phyloP scores from a whole-genome alignment of 2,888 invertebrate genomes.

The Celastrina argiolus region DNA sequence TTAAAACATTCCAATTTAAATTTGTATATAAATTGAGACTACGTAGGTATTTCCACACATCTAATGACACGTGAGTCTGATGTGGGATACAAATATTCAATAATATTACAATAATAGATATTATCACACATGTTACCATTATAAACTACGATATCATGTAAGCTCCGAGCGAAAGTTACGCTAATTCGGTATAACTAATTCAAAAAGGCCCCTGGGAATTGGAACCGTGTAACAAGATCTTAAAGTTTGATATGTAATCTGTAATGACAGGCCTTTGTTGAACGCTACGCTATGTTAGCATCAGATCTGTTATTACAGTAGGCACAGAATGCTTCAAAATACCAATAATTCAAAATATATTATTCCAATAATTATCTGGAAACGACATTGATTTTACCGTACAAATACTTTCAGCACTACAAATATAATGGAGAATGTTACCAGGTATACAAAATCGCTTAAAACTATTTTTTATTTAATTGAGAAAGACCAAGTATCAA shows the following conservation, averaged over 20 bases:
- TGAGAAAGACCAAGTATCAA: too few relatives aligned
- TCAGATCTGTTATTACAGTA: background rate
- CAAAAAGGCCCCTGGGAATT: constrained; percentile 16
- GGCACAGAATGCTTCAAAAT: too few relatives aligned
- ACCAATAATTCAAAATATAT: too few relatives aligned
- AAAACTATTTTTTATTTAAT: too few relatives aligned
- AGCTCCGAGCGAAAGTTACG: background rate
- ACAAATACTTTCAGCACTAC: too few relatives aligned
- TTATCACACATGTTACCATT: constrained; percentile 7
- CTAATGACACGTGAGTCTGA: background rate
- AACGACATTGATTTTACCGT: too few relatives aligned
- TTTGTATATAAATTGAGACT: background rate
- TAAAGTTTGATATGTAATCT: constrained; percentile 19
- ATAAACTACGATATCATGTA: background rate
- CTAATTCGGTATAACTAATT: constrained; percentile 3
- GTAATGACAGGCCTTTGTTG: constrained; percentile 4
- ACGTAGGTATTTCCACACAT: background rate
- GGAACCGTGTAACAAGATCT: constrained; percentile 18
- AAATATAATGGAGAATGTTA: too few relatives aligned
- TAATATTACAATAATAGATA: constrained; percentile 3
- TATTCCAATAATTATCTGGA: too few relatives aligned
- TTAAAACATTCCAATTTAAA: background rate
- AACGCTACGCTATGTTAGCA: too few relatives aligned
- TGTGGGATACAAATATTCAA: constrained; percentile 3
- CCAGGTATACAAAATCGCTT: too few relatives aligned